phyloP scores from a whole-genome alignment of 1,140 invertebrate genomes.

The Oppia nitens region DNA sequence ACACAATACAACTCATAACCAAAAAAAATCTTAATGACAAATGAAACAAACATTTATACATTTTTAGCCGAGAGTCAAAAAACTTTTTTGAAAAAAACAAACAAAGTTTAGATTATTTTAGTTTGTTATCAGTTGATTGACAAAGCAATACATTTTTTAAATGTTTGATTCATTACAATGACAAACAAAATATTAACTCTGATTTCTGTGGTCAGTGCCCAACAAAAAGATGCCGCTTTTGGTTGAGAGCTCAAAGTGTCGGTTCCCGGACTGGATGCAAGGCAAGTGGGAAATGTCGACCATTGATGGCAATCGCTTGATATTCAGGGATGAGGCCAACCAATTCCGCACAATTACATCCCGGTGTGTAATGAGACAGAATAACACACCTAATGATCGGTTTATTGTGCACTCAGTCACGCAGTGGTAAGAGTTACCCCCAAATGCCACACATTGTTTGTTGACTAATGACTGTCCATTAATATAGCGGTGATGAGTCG shows the following conservation, averaged over 20 bases:
- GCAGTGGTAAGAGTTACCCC: slow-evolving; percentile 32
- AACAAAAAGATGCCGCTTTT: slow-evolving; percentile 18
- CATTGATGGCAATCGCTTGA: slow-evolving; percentile 41
- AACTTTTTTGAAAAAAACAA: not conserved
- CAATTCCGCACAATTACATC: slow-evolving; percentile 44
- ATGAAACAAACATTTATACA: not conserved
- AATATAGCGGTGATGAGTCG: slow-evolving; percentile 43
- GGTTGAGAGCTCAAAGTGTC: slow-evolving; percentile 24
- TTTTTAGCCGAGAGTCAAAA: not conserved
- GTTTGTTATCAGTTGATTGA: too few relatives aligned
- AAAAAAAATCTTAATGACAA: not conserved
- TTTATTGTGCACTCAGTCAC: slow-evolving; percentile 35
- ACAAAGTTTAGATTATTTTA: too few relatives aligned
- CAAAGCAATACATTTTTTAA: too few relatives aligned
- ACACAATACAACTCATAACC: too few relatives aligned
- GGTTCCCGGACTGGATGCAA: slow-evolving; percentile 46
- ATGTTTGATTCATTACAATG: too few relatives aligned
- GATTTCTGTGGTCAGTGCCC: slow-evolving; percentile 14
- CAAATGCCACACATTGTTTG: not conserved
- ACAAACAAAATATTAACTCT: not conserved
- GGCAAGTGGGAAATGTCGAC: slow-evolving; percentile 42
- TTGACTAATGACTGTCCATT: slow-evolving; percentile 16
- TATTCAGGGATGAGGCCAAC: slow-evolving; percentile 42
- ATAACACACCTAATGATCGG: slow-evolving; percentile 28
- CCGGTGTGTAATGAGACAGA: slow-evolving; percentile 32